Percentiles rank a stretch among this genome's conserved stretches.
Evolutionary conservation across 2,888 invertebrate species (phyloP).

Genomic region (Holacanthella duospinosa): DNA sequence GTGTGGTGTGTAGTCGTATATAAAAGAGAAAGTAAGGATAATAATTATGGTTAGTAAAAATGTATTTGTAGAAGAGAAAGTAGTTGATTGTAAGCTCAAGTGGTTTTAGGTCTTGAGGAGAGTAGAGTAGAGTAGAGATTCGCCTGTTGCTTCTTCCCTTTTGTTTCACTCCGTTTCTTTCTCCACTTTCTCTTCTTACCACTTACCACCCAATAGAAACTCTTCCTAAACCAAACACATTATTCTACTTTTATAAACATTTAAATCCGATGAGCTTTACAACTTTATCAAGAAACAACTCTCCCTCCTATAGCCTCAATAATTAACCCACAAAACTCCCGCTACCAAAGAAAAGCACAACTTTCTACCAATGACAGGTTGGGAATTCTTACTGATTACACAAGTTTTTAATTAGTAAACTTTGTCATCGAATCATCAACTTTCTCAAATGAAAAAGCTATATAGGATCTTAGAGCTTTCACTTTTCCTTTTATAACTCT

Average conservation of each 20-base stretch:
- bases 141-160: conserved; percentile 4
- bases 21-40: not conserved
- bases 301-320: not conserved
- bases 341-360: no score
- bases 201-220: not conserved
- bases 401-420: no score
- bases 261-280: not conserved
- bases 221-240: not conserved
- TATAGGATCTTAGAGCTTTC: no score
- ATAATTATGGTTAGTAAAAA: not conserved
- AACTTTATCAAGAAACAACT: not conserved
- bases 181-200: not conserved
- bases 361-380: no score
- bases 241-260: not conserved
- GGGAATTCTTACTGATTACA: no score
- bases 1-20: no score
- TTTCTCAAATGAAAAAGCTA: not conserved
- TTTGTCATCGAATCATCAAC: no score
- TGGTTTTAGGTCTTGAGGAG: no score
- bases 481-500: not conserved
- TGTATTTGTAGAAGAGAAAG: not conserved
- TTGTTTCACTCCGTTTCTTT: not conserved
- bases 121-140: not conserved
- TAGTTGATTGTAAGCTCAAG: not conserved
- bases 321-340: not conserved